Conservation (phyloP, 2,113 vertebrate species). For the Takifugu bimaculatus region DNA sequence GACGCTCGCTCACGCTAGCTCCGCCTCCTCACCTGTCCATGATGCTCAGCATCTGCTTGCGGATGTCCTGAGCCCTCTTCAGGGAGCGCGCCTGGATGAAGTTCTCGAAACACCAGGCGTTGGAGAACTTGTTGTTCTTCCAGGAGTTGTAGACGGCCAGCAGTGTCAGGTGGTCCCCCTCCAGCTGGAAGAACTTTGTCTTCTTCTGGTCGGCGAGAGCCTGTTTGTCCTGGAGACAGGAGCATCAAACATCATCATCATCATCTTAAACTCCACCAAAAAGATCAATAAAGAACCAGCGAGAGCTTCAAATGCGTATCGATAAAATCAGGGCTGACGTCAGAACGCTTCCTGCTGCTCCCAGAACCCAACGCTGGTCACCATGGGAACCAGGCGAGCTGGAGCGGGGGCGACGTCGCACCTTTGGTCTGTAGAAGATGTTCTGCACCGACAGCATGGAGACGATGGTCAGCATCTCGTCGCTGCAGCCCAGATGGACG, state of each 20-base stretch:
- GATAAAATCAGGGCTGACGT: not conserved
- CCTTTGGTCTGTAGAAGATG: slow-evolving; percentile 97
- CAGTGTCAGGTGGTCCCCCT: slow-evolving; percentile 92
- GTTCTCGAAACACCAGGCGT: slow-evolving; percentile 95
- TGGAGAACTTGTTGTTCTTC: slow-evolving; percentile 97
- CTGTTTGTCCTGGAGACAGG: slow-evolving; percentile 85
- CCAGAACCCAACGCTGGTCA: too few species aligned
- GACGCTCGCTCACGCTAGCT: too few species aligned
- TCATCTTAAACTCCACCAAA: not conserved
- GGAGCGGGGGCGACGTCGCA: slow-evolving; percentile 47
- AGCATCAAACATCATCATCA: too few species aligned
- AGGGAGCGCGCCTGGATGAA: slow-evolving; percentile 92
- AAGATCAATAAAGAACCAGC: not conserved
- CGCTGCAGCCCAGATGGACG: slow-evolving; percentile 93
- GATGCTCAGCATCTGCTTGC: slow-evolving; percentile 95
- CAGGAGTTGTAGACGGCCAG: slow-evolving; percentile 95
- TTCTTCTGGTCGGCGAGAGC: slow-evolving; percentile 93
- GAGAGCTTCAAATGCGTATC: not conserved
- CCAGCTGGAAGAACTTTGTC: slow-evolving; percentile 93
- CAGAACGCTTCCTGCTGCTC: not conserved
- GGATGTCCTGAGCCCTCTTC: slow-evolving; percentile 88
- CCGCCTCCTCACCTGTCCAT: slow-evolving; percentile 84
- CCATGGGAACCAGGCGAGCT: not conserved
- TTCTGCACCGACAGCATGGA: slow-evolving; percentile 99
- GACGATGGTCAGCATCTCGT: slow-evolving; percentile 97